phyloP scores from a whole-genome alignment of 2,888 invertebrate genomes.

The Chrysolina americana region DNA sequence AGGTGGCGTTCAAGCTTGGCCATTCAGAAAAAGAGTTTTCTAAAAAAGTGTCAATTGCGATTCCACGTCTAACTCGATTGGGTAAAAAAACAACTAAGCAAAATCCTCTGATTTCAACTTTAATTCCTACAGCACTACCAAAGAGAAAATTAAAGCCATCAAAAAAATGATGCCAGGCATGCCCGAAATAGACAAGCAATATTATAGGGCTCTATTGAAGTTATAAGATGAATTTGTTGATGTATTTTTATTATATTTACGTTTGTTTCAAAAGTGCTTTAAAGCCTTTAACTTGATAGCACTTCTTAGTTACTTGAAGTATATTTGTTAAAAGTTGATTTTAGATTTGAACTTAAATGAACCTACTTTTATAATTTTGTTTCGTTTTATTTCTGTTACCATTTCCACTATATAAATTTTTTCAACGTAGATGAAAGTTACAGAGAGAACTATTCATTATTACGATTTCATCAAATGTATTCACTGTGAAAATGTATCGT shows the following conservation, averaged over 20 bases:
- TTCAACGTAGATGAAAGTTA: not conserved
- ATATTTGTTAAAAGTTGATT: too few species aligned
- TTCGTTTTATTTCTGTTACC: not conserved
- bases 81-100: not conserved
- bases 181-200: constrained; percentile 40
- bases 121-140: not conserved
- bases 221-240: not conserved
- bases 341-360: too few species aligned
- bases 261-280: not conserved
- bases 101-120: not conserved
- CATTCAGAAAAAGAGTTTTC: not conserved
- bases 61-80: not conserved
- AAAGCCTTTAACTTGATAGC: not conserved
- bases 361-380: not conserved
- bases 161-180: constrained; percentile 24
- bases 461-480: not conserved
- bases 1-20: not conserved
- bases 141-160: constrained; percentile 10
- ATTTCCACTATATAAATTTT: not conserved
- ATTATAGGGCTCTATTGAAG: not conserved
- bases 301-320: not conserved
- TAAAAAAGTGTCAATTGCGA: not conserved
- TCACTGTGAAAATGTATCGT: not conserved
- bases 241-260: not conserved
- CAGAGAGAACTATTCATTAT: not conserved